phyloP scores from a whole-genome alignment of 2,797 vertebrate species.

The Diglossa cyanea region DNA sequence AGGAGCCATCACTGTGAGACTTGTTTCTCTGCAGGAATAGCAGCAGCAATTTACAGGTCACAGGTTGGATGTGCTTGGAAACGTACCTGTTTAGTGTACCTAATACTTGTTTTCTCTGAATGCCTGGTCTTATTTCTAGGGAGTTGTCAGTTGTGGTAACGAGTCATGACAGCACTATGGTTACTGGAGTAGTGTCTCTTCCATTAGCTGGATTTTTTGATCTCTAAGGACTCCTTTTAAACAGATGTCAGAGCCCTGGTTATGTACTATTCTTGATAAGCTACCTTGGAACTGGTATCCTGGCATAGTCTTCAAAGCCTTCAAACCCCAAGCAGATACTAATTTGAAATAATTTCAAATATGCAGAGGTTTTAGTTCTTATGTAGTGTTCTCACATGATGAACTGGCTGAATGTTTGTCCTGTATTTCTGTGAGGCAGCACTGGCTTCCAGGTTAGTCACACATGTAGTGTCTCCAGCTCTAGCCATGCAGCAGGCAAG shows the following conservation, averaged over 20 bases:
- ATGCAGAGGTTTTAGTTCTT: neutral
- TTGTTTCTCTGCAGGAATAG: neutral
- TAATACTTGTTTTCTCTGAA: neutral
- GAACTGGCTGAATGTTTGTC: neutral
- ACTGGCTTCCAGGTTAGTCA: neutral
- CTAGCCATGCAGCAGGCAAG: neutral
- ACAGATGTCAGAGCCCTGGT: neutral
- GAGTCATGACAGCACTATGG: neutral
- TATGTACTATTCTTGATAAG: neutral
- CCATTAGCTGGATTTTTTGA: neutral
- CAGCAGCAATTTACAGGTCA: neutral
- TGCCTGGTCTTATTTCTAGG: neutral
- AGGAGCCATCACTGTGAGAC: neutral
- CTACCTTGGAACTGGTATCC: neutral
- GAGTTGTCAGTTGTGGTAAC: neutral
- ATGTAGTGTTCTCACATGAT: neutral
- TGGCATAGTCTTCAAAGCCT: neutral
- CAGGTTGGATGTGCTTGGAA: neutral
- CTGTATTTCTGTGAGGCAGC: neutral
- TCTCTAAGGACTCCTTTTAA: neutral
- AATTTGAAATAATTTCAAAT: neutral
- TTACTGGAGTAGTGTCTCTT: neutral
- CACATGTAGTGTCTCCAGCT: neutral
- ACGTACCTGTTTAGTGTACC: accelerated
- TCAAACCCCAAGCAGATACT: neutral